Conservation (phyloP, 1,140 invertebrate genomes). For the Brachionus asplanchnoidis region DNA sequence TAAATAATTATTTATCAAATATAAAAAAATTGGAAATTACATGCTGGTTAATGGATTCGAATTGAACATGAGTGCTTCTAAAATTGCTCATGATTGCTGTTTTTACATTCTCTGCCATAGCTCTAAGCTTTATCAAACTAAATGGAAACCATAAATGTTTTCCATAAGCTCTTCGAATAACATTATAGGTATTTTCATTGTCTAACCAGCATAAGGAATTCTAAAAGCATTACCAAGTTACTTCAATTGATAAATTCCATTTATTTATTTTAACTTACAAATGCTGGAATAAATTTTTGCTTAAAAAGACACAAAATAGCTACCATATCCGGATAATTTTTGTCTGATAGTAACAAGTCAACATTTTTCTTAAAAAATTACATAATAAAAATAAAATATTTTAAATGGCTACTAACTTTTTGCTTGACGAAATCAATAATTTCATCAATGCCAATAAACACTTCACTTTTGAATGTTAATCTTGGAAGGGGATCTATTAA, state of each 20-base stretch:
- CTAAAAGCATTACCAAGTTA: background rate
- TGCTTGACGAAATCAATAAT: background rate
- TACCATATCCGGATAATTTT: slow-evolving; percentile 33
- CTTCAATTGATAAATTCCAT: background rate
- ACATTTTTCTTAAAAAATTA: slow-evolving; percentile 6
- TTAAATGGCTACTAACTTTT: background rate
- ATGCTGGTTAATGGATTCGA: background rate
- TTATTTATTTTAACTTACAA: slow-evolving; percentile 8
- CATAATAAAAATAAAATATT: background rate
- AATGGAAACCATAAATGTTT: slow-evolving; percentile 24
- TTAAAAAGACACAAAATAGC: slow-evolving; percentile 12
- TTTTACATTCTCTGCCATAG: background rate
- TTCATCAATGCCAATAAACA: background rate
- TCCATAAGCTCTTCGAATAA: slow-evolving; percentile 18
- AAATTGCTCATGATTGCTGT: background rate
- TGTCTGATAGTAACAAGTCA: background rate
- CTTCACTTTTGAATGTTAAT: background rate
- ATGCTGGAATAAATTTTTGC: slow-evolving; percentile 33
- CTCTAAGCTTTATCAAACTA: background rate
- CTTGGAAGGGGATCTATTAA: slow-evolving; percentile 1
- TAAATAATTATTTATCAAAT: background rate
- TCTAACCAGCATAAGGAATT: slow-evolving; percentile 26
- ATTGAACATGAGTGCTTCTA: background rate
- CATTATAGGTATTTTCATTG: slow-evolving; percentile 26
- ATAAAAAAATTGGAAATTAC: background rate